Conservation (phyloP, 2,888 invertebrate genomes). For the Chrysolina oricalcia region DNA sequence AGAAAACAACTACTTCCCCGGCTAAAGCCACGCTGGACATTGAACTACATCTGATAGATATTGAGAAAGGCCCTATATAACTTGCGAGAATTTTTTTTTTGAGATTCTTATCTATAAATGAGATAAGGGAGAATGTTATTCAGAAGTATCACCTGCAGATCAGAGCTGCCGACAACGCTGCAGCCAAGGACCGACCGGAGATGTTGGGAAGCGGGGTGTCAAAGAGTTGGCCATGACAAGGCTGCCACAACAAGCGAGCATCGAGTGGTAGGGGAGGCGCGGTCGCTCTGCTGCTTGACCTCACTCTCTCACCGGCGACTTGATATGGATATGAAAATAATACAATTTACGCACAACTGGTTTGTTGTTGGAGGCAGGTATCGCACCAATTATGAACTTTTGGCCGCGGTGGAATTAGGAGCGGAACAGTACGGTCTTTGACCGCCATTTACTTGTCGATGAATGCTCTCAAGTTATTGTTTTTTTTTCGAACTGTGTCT, state of each 20-base stretch:
- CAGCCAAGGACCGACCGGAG: background rate
- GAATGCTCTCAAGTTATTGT: background rate
- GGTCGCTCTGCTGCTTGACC: constrained; percentile 56
- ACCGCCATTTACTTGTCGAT: constrained; percentile 23
- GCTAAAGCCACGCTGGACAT: too few species aligned
- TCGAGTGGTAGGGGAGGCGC: constrained; percentile 20
- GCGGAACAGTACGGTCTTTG: constrained; percentile 34
- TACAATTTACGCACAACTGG: constrained; percentile 59
- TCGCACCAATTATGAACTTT: constrained; percentile 50
- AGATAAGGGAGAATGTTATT: too few species aligned
- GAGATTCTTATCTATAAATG: too few species aligned
- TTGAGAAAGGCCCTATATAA: too few species aligned
- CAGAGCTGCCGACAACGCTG: background rate
- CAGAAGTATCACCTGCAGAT: background rate
- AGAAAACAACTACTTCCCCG: too few species aligned
- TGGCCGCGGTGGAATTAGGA: constrained; percentile 35
- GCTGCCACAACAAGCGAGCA: constrained; percentile 55
- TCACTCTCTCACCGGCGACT: constrained; percentile 61
- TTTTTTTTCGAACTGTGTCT: background rate
- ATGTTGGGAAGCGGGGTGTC: constrained; percentile 37
- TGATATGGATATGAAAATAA: constrained; percentile 65
- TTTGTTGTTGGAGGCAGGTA: constrained; percentile 42
- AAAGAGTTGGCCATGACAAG: constrained; percentile 64
- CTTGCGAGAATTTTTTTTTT: too few species aligned
- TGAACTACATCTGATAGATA: too few species aligned